Base-by-base conservation (phyloP, 2,888 invertebrate genomes). In the Meghimatium bilineatum region DNA sequence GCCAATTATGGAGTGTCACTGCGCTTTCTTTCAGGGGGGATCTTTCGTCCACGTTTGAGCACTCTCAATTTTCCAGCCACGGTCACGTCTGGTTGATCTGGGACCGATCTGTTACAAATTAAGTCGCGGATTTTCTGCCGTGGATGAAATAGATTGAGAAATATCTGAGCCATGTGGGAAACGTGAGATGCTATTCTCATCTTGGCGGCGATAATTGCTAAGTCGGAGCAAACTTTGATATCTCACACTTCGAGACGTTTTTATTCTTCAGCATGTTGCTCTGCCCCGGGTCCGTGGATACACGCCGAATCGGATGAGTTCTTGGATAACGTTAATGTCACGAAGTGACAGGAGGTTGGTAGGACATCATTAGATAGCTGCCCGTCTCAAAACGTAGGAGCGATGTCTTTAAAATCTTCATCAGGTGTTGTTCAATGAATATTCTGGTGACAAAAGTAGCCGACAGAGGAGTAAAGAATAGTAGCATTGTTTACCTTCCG, bases 1-100 rank as follows among this genome's bases (percentile, higher is more conserved):
- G 69, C 84, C 86, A 86, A 86, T 86, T 86, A 86, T 77, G 69
- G 49, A 44, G 66, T 36, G 38, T 44, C 82, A 84, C 84, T 86
- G 82, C 80, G 69, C 63, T 29, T 66, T 32, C 32, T 32, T 63
- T 66, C 66, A n/a, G 71, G 69, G 63, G 52, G 79, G 69, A 49
- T 71, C 29, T n/a, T 8, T 29, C 56, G 49, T 34, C 38, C 6
- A 0, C 29, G 69, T 82, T 82, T 82, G 82, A 80, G 72, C 79
- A 74, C 83, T 83, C 79, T 79, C 82, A 44, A 20, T 29, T 82
- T 82, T 29, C 82, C 23, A 32, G 32, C 32, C n/a, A 23, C 66
- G 44, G 75, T 49, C 74, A 82, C 82, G 74, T 74, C n/a, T 72
- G 23, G 82, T n/a, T 6, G 34, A 26, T 23, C 17, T 34, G n/a